phyloP scores from a whole-genome alignment of 2,113 vertebrate genomes.

The Aspidoscelis tigris region DNA sequence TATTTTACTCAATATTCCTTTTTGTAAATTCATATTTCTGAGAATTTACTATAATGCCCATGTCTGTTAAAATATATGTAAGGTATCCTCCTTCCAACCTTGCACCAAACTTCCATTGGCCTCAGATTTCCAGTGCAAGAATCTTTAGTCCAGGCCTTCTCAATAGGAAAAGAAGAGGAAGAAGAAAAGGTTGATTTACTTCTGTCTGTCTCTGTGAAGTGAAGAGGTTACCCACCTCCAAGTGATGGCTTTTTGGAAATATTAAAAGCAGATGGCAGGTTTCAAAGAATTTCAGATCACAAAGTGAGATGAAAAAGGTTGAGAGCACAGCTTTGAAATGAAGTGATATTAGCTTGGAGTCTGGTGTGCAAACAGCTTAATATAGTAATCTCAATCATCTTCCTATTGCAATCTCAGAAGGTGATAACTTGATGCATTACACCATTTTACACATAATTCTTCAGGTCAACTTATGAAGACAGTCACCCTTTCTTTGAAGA shows the following conservation, averaged over 20 bases:
- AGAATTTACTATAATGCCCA: too few relatives aligned
- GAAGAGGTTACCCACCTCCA: not conserved
- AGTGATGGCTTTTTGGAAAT: not conserved
- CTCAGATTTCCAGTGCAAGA: not conserved
- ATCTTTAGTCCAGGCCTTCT: slow-evolving; percentile 2
- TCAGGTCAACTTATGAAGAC: slow-evolving; percentile 3
- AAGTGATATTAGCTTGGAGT: not conserved
- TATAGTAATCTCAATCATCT: slow-evolving; percentile 1
- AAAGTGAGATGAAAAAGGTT: slow-evolving; percentile 2
- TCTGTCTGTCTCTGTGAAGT: slow-evolving; percentile 4
- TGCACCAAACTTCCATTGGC: not conserved
- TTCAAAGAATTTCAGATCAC: slow-evolving; percentile 8
- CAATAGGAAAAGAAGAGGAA: not conserved
- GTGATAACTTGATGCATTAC: slow-evolving; percentile 24
- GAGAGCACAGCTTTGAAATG: not conserved
- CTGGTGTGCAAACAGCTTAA: not conserved
- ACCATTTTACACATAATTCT: slow-evolving; percentile 30
- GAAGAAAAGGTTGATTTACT: slow-evolving; percentile 8
- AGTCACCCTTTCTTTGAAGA: not conserved
- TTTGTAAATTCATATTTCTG: too few relatives aligned
- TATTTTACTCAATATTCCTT: too few relatives aligned
- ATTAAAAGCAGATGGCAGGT: slow-evolving; percentile 9
- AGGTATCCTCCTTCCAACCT: not conserved
- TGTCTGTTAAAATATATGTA: too few relatives aligned
- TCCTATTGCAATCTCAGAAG: not conserved